phyloP scores from a whole-genome alignment of 2,113 vertebrate genomes.

The Chaetops frenatus region DNA sequence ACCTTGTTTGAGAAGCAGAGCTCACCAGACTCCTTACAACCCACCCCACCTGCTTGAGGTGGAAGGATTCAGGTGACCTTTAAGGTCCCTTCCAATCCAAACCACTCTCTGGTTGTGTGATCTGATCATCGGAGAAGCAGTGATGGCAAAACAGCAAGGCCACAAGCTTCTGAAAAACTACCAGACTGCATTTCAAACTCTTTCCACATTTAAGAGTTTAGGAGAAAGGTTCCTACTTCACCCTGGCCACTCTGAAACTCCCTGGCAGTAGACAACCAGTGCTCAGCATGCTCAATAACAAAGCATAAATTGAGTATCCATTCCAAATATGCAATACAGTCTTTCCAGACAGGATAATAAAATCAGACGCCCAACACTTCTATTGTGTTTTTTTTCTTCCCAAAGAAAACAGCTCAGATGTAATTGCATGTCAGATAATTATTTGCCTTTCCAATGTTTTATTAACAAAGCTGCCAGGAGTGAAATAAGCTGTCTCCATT shows the following conservation, averaged over 20 bases:
- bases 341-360: neutral
- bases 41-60: neutral
- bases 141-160: neutral
- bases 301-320: neutral
- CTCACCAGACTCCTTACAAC: neutral
- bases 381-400: neutral
- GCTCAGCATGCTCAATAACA: neutral
- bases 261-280: neutral
- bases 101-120: neutral
- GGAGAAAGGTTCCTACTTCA: neutral
- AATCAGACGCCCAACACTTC: neutral
- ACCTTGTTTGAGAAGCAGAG: neutral
- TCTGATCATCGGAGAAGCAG: neutral
- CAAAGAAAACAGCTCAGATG: slow-evolving; percentile 7
- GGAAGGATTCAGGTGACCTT: neutral
- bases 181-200: neutral
- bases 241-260: neutral
- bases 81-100: neutral
- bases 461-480: slow-evolving; percentile 49
- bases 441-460: slow-evolving; percentile 45
- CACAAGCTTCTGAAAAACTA: neutral
- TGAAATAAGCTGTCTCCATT: slow-evolving; percentile 34
- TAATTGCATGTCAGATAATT: slow-evolving; percentile 48
- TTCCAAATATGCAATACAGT: neutral
- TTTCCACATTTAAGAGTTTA: neutral